Conservation (phyloP, 1,140 invertebrate species). For the Proales similis region DNA sequence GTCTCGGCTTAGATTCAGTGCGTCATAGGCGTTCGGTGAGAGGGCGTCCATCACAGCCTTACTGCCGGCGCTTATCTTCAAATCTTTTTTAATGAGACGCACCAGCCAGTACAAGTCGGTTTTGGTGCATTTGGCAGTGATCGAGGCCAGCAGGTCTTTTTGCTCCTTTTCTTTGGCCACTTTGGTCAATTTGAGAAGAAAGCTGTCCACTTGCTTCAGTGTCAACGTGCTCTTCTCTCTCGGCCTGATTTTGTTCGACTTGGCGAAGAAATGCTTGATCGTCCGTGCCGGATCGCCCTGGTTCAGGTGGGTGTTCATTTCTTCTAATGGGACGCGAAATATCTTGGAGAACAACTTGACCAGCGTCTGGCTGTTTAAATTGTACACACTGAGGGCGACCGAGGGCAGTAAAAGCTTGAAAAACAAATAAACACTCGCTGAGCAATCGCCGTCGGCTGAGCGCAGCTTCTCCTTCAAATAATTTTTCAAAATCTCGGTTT, state of each 20-base stretch:
- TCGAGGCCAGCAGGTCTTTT: slow-evolving; percentile 64
- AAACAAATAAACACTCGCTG: slow-evolving; percentile 72
- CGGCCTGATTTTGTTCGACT: slow-evolving; percentile 59
- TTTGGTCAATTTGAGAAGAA: slow-evolving; percentile 65
- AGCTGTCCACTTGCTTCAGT: slow-evolving; percentile 68
- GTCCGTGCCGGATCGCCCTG: slow-evolving; percentile 78
- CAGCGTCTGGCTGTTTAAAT: slow-evolving; percentile 81
- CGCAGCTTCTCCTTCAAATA: slow-evolving; percentile 53
- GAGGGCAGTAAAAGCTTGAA: slow-evolving; percentile 73
- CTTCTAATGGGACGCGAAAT: slow-evolving; percentile 64
- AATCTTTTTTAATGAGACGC: slow-evolving; percentile 76
- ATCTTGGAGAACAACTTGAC: slow-evolving; percentile 73
- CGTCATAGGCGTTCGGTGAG: slow-evolving; percentile 69
- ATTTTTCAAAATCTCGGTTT: slow-evolving; percentile 67
- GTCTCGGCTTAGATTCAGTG: slow-evolving; percentile 75
- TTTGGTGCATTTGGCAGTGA: slow-evolving; percentile 68
- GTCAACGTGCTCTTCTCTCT: slow-evolving; percentile 64
- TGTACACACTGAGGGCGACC: slow-evolving; percentile 74
- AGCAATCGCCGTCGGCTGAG: slow-evolving; percentile 54
- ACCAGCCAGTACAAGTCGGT: slow-evolving; percentile 79
- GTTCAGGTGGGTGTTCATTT: slow-evolving; percentile 59
- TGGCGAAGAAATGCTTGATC: slow-evolving; percentile 69
- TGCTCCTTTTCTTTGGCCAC: slow-evolving; percentile 81
- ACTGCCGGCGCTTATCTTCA: slow-evolving; percentile 76
- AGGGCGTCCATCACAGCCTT: slow-evolving; percentile 68